These are phyloP conservation scores for Tokudaia tokunoshimensis DNA, from an alignment of 2,797 vertebrate genomes.

Conservation along the genomic window DNA sequence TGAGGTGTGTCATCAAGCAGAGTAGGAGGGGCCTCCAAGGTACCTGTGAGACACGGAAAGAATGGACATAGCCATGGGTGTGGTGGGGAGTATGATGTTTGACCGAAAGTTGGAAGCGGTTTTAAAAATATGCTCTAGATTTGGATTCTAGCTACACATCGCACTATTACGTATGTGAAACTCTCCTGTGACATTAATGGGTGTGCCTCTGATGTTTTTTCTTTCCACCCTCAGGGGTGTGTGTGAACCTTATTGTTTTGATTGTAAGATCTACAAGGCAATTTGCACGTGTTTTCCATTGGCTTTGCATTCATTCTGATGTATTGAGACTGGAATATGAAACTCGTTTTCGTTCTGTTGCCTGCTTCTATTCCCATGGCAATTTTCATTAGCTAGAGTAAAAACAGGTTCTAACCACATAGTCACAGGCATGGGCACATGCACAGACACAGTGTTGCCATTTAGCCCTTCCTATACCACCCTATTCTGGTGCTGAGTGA, in stretches of 20 bases:
- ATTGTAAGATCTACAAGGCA: slow-evolving; percentile 13
- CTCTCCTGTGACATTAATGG: slow-evolving; percentile 1
- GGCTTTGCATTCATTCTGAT: slow-evolving; percentile 44
- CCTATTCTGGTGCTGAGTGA: slow-evolving; percentile 1
- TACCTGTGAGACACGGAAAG: slow-evolving; percentile 9
- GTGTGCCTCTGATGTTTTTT: slow-evolving; percentile 49
- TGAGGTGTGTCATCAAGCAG: slow-evolving; percentile 51
- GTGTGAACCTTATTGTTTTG: slow-evolving; percentile 37
- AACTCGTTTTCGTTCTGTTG: slow-evolving; percentile 56
- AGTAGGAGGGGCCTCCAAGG: background rate
- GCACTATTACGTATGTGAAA: slow-evolving; percentile 1
- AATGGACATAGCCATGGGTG: slow-evolving; percentile 23
- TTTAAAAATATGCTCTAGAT: slow-evolving; percentile 54
- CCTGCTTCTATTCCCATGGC: slow-evolving; percentile 46
- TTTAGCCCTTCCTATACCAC: background rate
- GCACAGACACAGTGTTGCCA: background rate
- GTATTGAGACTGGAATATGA: slow-evolving; percentile 27
- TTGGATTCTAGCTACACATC: slow-evolving; percentile 42
- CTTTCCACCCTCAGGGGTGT: background rate
- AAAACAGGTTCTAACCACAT: slow-evolving; percentile 42
- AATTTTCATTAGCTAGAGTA: slow-evolving; percentile 48
- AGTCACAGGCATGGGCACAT: background rate
- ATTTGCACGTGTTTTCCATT: slow-evolving; percentile 18
- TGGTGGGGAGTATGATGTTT: slow-evolving; percentile 63
- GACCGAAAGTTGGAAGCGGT: slow-evolving; percentile 53